phyloP scores from a whole-genome alignment of 2,888 invertebrate genomes.

The Pterostichus madidus region DNA sequence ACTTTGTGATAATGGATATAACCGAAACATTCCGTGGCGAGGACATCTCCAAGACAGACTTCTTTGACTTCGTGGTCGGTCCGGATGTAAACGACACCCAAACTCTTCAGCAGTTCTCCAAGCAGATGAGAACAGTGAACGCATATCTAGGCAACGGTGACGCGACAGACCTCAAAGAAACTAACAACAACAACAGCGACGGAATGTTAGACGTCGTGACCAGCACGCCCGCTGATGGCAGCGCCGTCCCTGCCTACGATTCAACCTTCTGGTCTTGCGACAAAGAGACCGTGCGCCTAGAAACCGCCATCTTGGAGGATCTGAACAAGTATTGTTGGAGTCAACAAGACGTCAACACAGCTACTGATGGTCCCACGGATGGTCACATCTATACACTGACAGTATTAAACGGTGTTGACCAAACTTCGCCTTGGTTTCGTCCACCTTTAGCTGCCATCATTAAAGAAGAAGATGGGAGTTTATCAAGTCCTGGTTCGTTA shows the following conservation, averaged over 20 bases:
- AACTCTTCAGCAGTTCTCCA: slow-evolving; percentile 81
- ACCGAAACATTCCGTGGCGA: slow-evolving; percentile 89
- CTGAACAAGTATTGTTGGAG: slow-evolving; percentile 92
- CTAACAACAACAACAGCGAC: slow-evolving; percentile 81
- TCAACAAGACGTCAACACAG: slow-evolving; percentile 77
- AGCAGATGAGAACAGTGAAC: slow-evolving; percentile 85
- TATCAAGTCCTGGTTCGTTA: slow-evolving; percentile 81
- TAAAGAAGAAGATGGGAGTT: slow-evolving; percentile 83
- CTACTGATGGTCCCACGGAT: slow-evolving; percentile 83
- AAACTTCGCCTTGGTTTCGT: slow-evolving; percentile 77
- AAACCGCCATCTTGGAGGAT: slow-evolving; percentile 89
- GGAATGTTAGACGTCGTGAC: slow-evolving; percentile 73
- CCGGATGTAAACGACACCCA: slow-evolving; percentile 86
- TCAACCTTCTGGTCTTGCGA: slow-evolving; percentile 84
- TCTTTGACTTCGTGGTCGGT: slow-evolving; percentile 93
- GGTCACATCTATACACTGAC: slow-evolving; percentile 92
- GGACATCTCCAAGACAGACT: slow-evolving; percentile 92
- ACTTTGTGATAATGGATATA: slow-evolving; percentile 87
- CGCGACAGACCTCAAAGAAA: slow-evolving; percentile 79
- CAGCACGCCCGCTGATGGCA: slow-evolving; percentile 75
- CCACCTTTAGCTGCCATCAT: slow-evolving; percentile 82
- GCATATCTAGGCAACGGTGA: slow-evolving; percentile 82
- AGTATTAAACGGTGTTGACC: slow-evolving; percentile 87
- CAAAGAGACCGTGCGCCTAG: slow-evolving; percentile 86
- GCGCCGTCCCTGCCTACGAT: slow-evolving; percentile 73